Base-by-base conservation (phyloP, 2,888 invertebrate genomes). In the Chironomus tentans region DNA sequence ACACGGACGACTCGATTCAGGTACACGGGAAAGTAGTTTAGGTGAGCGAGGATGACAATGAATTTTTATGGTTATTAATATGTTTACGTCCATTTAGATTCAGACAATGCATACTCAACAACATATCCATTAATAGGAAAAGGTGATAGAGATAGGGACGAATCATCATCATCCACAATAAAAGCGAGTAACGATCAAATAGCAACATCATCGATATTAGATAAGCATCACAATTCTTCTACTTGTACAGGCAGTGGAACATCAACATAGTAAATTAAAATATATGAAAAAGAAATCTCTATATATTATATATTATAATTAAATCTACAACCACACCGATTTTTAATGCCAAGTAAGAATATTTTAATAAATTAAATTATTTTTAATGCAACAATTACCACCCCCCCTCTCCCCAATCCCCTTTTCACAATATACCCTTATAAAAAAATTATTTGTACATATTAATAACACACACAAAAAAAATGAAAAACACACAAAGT, bases 11-110 rank as follows among this genome's bases (percentile, higher is more conserved):
- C 70, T 76, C n/a, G 78, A 78, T 69, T 80, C 81, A 71, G 80
- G 81, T 48, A 84, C 83, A 68, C 79, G 84, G 77, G 84, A 84
- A 79, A 84, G 84, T 78, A 84, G 83, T 78, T 79, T 84, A 79
- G 84, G 84, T 84, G 80, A 80, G 18, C 5, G 4, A n/a, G n/a
- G n/a, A n/a, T n/a, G n/a, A n/a, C n/a, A n/a, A n/a, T n/a, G n/a
- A n/a, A n/a, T n/a, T n/a, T n/a, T n/a, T n/a, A n/a, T n/a, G n/a
- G n/a, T n/a, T n/a, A n/a, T n/a, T n/a, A n/a, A n/a, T n/a, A n/a
- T n/a, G n/a, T n/a, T n/a, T n/a, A n/a, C n/a, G n/a, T 5, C n/a
- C 22, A 61, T 48, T 0, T 24, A 74, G 74, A 74, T 68, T 74
- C 74, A 18, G 74, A 74, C 47, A 61, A 65, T 65, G 74, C 68